Evolutionary conservation across 2,113 vertebrate genomes (phyloP).

Genomic region (Regulus satrapa): DNA sequence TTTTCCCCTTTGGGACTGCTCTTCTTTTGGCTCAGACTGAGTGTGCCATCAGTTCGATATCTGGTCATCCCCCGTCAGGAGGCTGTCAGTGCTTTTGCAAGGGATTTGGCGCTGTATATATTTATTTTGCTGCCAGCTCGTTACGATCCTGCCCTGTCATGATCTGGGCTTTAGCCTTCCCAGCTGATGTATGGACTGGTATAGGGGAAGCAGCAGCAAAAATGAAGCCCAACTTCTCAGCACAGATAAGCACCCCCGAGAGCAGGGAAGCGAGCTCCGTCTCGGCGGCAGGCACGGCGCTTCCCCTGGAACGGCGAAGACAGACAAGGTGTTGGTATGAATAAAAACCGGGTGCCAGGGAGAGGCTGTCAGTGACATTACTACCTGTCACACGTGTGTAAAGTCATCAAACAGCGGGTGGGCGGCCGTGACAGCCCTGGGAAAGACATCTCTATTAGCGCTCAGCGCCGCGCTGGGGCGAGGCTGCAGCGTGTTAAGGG

Average conservation of each 20-base stretch:
- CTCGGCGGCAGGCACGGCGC: background rate
- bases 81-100: background rate
- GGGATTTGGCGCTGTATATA: background rate
- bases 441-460: conserved; percentile 52
- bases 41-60: background rate
- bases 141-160: background rate
- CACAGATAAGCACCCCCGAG: background rate
- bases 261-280: background rate
- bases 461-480: background rate
- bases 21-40: background rate
- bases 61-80: background rate
- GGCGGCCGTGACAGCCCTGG: conserved; percentile 48
- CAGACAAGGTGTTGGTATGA: background rate
- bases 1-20: background rate
- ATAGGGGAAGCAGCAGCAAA: background rate
- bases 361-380: conserved; percentile 62
- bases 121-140: background rate
- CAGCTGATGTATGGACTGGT: background rate
- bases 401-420: conserved; percentile 63
- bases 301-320: background rate
- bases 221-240: background rate
- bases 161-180: background rate
- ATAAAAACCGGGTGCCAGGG: conserved; percentile 46
- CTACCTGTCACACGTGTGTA: conserved; percentile 65
- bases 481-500: background rate